Conservation (phyloP, 2,797 vertebrate species). For the Pelobates cultripes region DNA sequence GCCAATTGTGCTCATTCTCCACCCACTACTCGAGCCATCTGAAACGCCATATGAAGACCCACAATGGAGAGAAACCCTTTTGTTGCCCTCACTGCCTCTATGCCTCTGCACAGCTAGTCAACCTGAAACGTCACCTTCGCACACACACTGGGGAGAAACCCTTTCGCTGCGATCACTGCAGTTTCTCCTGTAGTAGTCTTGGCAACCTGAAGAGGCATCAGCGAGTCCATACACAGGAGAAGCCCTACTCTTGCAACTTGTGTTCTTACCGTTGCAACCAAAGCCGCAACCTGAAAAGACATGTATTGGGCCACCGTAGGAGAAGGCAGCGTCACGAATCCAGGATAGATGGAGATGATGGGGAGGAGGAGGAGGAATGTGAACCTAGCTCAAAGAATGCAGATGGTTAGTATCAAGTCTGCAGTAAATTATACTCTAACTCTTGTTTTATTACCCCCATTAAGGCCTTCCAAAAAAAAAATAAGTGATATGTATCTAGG, state of each 20-base stretch:
- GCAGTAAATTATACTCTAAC: neutral
- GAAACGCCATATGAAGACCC: slow-evolving; percentile 95
- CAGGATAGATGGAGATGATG: slow-evolving; percentile 48
- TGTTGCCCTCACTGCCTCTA: slow-evolving; percentile 89
- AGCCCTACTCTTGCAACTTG: slow-evolving; percentile 72
- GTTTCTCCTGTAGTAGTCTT: slow-evolving; percentile 92
- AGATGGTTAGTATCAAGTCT: slow-evolving; percentile 8
- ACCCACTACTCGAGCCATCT: slow-evolving; percentile 98
- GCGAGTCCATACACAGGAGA: slow-evolving; percentile 87
- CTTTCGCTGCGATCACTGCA: slow-evolving; percentile 87
- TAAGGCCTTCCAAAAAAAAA: too few relatives aligned
- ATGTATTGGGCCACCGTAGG: slow-evolving; percentile 69
- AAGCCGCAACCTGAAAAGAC: slow-evolving; percentile 72
- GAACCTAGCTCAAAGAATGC: neutral
- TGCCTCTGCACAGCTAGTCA: slow-evolving; percentile 93
- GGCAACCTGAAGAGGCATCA: slow-evolving; percentile 94
- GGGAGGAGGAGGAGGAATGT: slow-evolving; percentile 22
- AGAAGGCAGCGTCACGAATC: slow-evolving; percentile 27
- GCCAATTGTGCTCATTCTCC: slow-evolving; percentile 89
- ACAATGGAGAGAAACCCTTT: slow-evolving; percentile 95
- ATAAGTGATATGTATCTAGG: too few relatives aligned
- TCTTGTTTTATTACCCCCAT: too few relatives aligned
- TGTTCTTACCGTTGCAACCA: slow-evolving; percentile 79
- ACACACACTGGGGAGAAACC: slow-evolving; percentile 96
- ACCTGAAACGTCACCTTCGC: slow-evolving; percentile 91